Base-by-base conservation (phyloP, 2,113 vertebrate genomes). In the Brachyhypopomus gauderio region DNA sequence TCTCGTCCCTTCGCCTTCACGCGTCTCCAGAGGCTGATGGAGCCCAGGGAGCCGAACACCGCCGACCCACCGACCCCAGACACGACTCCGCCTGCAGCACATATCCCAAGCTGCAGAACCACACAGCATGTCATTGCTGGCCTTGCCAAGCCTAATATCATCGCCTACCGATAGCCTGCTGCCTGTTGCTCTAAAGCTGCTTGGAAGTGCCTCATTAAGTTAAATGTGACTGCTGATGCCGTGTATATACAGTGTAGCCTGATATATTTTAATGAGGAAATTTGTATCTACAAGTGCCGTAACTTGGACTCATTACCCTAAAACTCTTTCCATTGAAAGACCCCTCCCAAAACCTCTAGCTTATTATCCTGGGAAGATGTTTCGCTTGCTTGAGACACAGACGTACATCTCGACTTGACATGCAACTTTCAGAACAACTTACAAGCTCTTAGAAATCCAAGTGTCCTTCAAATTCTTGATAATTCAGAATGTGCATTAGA, bases 41-140 rank as follows among this genome's bases (percentile, higher is more conserved):
- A 71, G 30, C 25, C 22, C 90, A 90, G 90, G 87, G 89, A 89
- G 89, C 90, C 12, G 9, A 52, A 52, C 45, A 12, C 11, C 45
- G 45, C 12, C 9, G 12, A 11, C 45, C 45, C 2, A 3, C 45
- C 45, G 2, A 14, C 14, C 45, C 45, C 45, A 14, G 45, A 52
- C 14, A 12, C 45, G 12, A 12, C 45, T 14, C 45, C 12, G 12
- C 12, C 45, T 52, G 45, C 45, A 14, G 12, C 12, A 52, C 45
- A 12, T 12, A 52, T 52, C 45, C 45, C 45, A 52, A 12, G 45
- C 45, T 52, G 45, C 45, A 52, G 45, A 52, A 14, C 12, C 45
- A 52, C 8, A 52, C 45, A 52, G 45, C 45, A 12, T 14, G 45
- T 52, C 45, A 12, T 52, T 41, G 73, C 19, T 84, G 55, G 75